phyloP scores from a whole-genome alignment of 1,140 invertebrate species.

The Dreissena rostriformis region DNA sequence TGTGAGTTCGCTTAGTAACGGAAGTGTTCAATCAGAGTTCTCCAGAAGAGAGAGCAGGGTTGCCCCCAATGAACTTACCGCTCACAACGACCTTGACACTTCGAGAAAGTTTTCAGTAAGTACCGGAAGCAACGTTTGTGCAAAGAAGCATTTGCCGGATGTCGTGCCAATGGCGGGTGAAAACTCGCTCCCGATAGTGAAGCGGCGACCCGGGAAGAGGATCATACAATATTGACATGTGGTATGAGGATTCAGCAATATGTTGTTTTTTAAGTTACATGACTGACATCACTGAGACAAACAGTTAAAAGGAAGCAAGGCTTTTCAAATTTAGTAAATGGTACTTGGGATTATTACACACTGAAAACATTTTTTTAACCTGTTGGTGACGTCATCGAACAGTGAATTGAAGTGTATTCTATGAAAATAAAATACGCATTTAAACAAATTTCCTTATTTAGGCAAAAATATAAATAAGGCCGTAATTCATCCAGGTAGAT shows the following conservation, averaged over 20 bases:
- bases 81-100: background rate
- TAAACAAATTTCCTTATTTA: background rate
- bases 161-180: conserved; percentile 1
- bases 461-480: background rate
- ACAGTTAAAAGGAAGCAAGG: too few relatives aligned
- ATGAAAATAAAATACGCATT: conserved; percentile 2
- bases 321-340: too few relatives aligned
- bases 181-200: conserved; percentile 25
- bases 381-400: too few relatives aligned
- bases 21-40: background rate
- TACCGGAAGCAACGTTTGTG: background rate
- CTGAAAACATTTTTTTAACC: too few relatives aligned
- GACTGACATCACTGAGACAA: too few relatives aligned
- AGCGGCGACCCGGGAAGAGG: background rate
- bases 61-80: background rate
- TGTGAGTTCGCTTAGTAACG: background rate
- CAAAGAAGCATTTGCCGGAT: conserved; percentile 34
- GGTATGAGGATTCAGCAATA: too few relatives aligned
- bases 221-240: background rate
- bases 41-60: background rate
- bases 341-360: too few relatives aligned
- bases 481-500: too few relatives aligned
- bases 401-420: too few relatives aligned
- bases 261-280: too few relatives aligned
- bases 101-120: background rate